phyloP scores from a whole-genome alignment of 2,113 vertebrate species.

The Psilopogon haemacephalus region DNA sequence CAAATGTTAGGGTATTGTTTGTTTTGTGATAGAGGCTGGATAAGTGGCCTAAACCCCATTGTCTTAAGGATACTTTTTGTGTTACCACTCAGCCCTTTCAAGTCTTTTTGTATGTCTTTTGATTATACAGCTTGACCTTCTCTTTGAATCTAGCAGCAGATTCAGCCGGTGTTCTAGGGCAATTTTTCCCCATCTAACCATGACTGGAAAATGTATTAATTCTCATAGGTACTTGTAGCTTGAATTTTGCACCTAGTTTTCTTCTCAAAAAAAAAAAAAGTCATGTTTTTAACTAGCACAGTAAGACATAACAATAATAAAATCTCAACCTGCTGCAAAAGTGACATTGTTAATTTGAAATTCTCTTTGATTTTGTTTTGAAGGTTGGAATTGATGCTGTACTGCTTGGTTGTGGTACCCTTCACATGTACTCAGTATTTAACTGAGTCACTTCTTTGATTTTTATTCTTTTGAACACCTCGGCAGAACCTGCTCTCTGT shows the following conservation, averaged over 20 bases:
- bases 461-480: slow-evolving; percentile 35
- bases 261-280: neutral
- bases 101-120: neutral
- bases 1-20: neutral
- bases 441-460: slow-evolving; percentile 15
- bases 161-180: neutral
- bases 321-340: neutral
- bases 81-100: neutral
- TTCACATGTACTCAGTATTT: slow-evolving; percentile 1
- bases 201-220: neutral
- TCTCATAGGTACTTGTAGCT: neutral
- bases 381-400: neutral
- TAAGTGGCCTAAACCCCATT: neutral
- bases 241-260: neutral
- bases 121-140: neutral
- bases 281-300: neutral
- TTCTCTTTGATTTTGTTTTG: slow-evolving; percentile 43
- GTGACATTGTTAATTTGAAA: slow-evolving; percentile 25
- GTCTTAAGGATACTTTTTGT: neutral
- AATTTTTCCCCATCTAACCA: neutral
- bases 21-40: neutral
- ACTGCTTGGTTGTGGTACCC: neutral
- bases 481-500: neutral
- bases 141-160: neutral
- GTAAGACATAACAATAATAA: neutral